These are phyloP conservation scores for Ranitomeya imitator DNA, from an alignment of 2,113 vertebrate species.

Conservation along the genomic window DNA sequence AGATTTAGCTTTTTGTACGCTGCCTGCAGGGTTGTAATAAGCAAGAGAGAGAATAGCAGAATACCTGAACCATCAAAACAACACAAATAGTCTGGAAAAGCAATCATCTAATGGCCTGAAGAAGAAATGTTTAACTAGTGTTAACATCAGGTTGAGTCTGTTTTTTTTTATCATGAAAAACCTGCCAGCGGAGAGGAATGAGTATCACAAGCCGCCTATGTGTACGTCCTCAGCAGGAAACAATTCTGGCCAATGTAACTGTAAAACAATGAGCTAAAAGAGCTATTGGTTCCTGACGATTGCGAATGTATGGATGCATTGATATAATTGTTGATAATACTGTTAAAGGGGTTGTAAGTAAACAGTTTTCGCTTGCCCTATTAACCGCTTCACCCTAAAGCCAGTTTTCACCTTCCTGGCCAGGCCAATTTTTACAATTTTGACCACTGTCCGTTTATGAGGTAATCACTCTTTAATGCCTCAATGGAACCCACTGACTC, in stretches of 20 bases:
- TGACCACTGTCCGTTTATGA: no score
- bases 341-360: background rate
- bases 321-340: background rate
- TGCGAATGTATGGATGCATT: background rate
- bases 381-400: no score
- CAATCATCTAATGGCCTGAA: constrained; percentile 42
- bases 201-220: background rate
- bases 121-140: constrained; percentile 42
- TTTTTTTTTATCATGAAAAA: constrained; percentile 11
- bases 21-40: constrained; percentile 45
- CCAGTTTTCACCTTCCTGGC: no score
- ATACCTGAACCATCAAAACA: constrained; percentile 49
- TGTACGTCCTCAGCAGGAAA: background rate
- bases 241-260: background rate
- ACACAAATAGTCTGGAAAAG: constrained; percentile 46
- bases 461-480: no score
- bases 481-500: no score
- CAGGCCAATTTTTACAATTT: no score
- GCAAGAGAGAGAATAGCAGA: constrained; percentile 22
- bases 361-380: no score
- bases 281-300: background rate
- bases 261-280: background rate
- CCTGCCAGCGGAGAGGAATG: constrained; percentile 16
- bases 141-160: constrained; percentile 38
- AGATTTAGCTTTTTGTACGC: constrained; percentile 35